Base-by-base conservation (phyloP, 1,140 invertebrate genomes). In the Hyphantria cunea region DNA sequence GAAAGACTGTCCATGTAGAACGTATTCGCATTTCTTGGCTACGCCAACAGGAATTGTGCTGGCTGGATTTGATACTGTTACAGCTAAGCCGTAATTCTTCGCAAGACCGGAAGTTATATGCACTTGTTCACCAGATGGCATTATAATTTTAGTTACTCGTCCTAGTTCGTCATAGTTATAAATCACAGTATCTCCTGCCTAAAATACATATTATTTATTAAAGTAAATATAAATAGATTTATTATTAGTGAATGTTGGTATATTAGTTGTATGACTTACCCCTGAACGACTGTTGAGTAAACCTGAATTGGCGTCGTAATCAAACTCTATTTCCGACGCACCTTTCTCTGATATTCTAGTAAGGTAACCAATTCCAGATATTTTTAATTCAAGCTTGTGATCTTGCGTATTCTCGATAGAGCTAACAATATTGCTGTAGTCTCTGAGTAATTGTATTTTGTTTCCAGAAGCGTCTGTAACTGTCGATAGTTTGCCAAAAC, bases 341-440 rank as follows among this genome's bases (percentile, higher is more conserved):
- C 95, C 96, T 78, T 95, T 96, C 78, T 96, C 96, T 9, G 95
- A 94, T 65, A 97, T 92, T 84, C 95, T 96, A 14, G 95, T 96
- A 63, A 97, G 92, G 70, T 96, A 96, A 10, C 96, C 96, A 66
- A 97, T 95, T 44, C 95, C 96, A 52, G 96, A 96, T 74, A 98
- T 97, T 84, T 97, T 96, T 25, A 98, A 88, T 70, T 96, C 95
- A 6, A 96, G 96, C 90, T 98, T 98, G 78, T 97, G 96, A 80
- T 98, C 97, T 85, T 97, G 96, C 9, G 96, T 97, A 76, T 97
- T 98, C 91, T 98, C 96, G 74, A 99, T 98, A 5, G 97, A 97
- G 77, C 96, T 98, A 0, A 96, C 96, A 31, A 96, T 94, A 74
- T 96, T 96, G 77, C 95, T 96, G 77, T 98, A 98, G 87, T 99